Evolutionary conservation across 2,113 vertebrate genomes (phyloP).

Genomic region (Butorides virescens): DNA sequence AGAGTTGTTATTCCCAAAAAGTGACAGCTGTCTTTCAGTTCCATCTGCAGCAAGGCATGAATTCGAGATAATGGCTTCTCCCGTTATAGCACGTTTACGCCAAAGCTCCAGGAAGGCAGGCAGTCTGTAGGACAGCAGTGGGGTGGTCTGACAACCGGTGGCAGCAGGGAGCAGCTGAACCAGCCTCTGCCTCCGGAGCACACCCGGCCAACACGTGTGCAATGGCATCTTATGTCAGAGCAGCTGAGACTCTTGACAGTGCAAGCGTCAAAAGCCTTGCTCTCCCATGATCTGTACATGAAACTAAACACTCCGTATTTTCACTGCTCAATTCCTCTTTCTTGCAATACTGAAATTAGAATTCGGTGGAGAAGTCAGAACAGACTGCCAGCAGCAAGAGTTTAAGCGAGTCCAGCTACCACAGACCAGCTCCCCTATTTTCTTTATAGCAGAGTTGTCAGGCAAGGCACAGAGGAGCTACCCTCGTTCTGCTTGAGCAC

Average conservation of each 20-base stretch:
- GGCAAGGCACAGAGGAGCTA: background rate
- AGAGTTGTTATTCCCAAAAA: background rate
- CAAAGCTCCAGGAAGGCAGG: background rate
- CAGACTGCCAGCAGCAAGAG: background rate
- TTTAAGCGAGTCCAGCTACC: background rate
- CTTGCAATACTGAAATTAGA: background rate
- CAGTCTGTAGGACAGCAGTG: background rate
- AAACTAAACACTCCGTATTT: background rate
- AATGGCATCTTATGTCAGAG: background rate
- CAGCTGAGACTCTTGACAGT: background rate
- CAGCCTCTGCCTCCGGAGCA: background rate
- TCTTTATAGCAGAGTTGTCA: background rate
- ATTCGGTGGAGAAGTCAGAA: background rate
- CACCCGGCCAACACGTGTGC: background rate
- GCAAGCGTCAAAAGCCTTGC: background rate
- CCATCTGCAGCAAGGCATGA: background rate
- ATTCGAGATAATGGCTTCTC: background rate
- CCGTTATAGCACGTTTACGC: background rate
- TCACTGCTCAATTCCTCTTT: background rate
- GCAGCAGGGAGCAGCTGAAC: accelerated
- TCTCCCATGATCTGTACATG: accelerated
- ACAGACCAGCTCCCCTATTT: background rate
- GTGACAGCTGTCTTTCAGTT: background rate
- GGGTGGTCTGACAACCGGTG: background rate
- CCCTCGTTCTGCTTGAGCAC: background rate